A percentile compares a stretch with the other conserved stretches of the same genome.
phyloP scores from a whole-genome alignment of 2,888 invertebrate genomes.

The Dicyrtomina minuta region DNA sequence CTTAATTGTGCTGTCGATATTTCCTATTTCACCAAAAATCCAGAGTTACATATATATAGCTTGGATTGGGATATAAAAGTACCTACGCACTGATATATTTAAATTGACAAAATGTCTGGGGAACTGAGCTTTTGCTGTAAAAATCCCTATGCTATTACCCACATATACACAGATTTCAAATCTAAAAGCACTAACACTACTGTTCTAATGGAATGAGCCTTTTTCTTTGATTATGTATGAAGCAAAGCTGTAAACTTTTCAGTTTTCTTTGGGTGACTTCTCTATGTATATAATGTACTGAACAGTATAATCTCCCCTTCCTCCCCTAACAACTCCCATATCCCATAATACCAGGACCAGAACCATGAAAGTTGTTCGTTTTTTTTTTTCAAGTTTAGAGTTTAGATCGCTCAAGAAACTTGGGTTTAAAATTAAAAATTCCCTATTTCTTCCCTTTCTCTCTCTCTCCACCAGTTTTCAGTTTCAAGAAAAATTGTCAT shows the following conservation, averaged over 20 bases:
- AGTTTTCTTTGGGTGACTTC: not conserved
- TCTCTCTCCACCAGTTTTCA: conserved; percentile 33
- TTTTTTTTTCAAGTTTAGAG: too few species aligned
- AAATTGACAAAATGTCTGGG: not conserved
- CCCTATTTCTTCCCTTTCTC: conserved; percentile 9
- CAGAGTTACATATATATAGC: too few species aligned
- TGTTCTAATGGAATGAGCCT: conserved; percentile 3
- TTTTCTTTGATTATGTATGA: conserved; percentile 22
- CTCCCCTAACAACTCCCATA: conserved; percentile 9
- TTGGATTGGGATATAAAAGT: too few species aligned
- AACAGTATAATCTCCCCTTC: conserved; percentile 9
- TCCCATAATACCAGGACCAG: too few species aligned
- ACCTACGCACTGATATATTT: too few species aligned
- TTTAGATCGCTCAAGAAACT: not conserved
- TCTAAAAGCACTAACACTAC: too few species aligned
- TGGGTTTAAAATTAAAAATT: conserved; percentile 33
- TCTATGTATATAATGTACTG: not conserved
- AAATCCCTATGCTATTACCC: not conserved
- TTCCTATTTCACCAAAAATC: too few species aligned
- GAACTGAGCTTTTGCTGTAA: not conserved
- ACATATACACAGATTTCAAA: not conserved
- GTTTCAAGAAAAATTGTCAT: conserved; percentile 51
- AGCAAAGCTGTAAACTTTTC: conserved; percentile 22
- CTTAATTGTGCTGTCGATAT: too few species aligned
- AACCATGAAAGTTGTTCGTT: not conserved